A percentile compares a stretch with the other conserved stretches of the same genome.
phyloP scores from a whole-genome alignment of 2,113 vertebrate species.

The Tetraodon nigroviridis region DNA sequence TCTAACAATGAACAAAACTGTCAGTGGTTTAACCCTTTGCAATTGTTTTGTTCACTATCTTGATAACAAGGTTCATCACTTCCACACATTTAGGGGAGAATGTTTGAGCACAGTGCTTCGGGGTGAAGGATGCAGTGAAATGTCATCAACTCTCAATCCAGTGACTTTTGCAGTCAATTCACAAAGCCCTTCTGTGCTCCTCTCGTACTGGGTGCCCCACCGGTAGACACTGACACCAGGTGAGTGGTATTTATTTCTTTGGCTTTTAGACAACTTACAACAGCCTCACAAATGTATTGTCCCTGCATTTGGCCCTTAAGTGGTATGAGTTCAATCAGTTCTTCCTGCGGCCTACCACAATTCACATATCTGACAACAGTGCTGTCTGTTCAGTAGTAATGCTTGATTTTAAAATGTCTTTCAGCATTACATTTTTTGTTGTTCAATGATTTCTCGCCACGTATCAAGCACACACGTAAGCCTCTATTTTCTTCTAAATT shows the following conservation, averaged over 20 bases:
- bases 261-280: background rate
- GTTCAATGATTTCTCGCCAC: conserved; percentile 11
- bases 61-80: conserved; percentile 42
- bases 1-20: conserved; percentile 37
- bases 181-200: conserved; percentile 1
- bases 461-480: conserved; percentile 1
- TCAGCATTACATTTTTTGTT: background rate
- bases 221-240: background rate
- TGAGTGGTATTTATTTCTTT: background rate
- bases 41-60: conserved; percentile 52
- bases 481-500: no score
- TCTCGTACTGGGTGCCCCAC: background rate
- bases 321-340: no score
- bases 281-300: no score
- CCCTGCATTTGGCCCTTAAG: no score
- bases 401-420: background rate
- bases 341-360: no score
- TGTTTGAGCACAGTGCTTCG: conserved; percentile 6
- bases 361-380: no score
- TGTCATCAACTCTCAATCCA: background rate
- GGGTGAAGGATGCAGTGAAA: background rate
- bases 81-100: conserved; percentile 1
- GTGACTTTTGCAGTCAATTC: background rate
- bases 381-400: no score
- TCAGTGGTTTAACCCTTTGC: conserved; percentile 36